Percentiles rank a stretch among this genome's conserved stretches.
Evolutionary conservation across 2,888 invertebrate species (phyloP).

Genomic region (Germaria angustata): DNA sequence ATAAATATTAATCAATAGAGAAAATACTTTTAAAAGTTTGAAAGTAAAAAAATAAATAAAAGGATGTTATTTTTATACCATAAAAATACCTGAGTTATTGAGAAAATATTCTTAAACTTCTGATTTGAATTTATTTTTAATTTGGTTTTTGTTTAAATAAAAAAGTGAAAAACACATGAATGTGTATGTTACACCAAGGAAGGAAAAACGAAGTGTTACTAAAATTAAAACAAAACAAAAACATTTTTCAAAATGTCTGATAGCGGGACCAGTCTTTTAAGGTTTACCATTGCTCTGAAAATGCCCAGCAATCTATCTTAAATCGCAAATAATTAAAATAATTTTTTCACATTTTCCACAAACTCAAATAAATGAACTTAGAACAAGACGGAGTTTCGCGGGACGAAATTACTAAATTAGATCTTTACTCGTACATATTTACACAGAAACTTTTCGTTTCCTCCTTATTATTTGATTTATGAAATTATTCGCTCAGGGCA

Average conservation of each 20-base stretch:
- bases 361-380: conserved; percentile 2
- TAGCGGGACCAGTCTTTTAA: conserved; percentile 81
- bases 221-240: conserved; percentile 72
- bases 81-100: conserved; percentile 49
- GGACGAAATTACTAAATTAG: conserved; percentile 68
- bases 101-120: conserved; percentile 42
- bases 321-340: background rate
- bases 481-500: conserved; percentile 73
- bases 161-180: conserved; percentile 46
- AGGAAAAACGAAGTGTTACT: conserved; percentile 65
- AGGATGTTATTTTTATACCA: conserved; percentile 56
- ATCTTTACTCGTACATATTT: background rate
- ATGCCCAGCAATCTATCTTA: background rate
- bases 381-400: conserved; percentile 64
- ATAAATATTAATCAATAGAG: conserved; percentile 36
- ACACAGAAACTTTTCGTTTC: background rate
- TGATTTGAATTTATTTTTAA: conserved; percentile 55
- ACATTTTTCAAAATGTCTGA: conserved; percentile 80
- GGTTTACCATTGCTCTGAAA: conserved; percentile 80
- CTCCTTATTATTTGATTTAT: background rate
- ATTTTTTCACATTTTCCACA: background rate
- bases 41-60: conserved; percentile 13
- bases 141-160: conserved; percentile 56
- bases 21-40: background rate
- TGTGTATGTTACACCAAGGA: conserved; percentile 27